Conservation (phyloP, 2,888 invertebrate genomes). For the Dioctria linearis region DNA sequence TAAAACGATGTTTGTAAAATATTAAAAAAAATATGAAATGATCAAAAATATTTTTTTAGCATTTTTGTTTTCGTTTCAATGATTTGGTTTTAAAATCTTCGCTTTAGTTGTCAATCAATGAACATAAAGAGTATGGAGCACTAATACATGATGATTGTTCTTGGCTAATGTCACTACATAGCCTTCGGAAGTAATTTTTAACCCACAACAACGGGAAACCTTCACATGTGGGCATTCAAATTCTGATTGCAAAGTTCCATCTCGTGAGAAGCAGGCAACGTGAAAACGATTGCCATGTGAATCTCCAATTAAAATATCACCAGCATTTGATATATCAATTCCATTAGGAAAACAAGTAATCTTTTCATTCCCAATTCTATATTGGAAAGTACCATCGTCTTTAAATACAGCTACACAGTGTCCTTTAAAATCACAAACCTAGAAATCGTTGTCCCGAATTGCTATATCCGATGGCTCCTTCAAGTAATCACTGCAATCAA, state of each 20-base stretch:
- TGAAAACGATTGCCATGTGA: conserved; percentile 98
- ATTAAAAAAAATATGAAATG: conserved; percentile 62
- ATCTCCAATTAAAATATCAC: conserved; percentile 96
- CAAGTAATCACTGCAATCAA: conserved; percentile 98
- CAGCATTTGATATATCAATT: conserved; percentile 97
- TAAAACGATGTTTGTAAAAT: conserved; percentile 59
- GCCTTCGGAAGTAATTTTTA: conserved; percentile 97
- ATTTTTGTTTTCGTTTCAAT: conserved; percentile 59
- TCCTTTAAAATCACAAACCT: conserved; percentile 98
- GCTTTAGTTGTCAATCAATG: conserved; percentile 78
- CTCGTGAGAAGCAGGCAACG: conserved; percentile 94
- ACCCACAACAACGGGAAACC: conserved; percentile 97
- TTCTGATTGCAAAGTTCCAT: conserved; percentile 89
- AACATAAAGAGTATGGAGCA: conserved; percentile 94
- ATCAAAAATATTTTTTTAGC: conserved; percentile 61
- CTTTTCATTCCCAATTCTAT: conserved; percentile 95
- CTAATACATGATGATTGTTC: conserved; percentile 98
- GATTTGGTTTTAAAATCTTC: conserved; percentile 61
- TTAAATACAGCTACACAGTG: conserved; percentile 97
- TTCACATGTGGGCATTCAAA: conserved; percentile 98
- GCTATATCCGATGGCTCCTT: conserved; percentile 97
- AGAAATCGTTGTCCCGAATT: conserved; percentile 93
- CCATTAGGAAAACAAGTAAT: conserved; percentile 98
- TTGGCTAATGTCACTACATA: conserved; percentile 97
- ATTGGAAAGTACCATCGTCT: conserved; percentile 91